These are phyloP conservation scores for Hylaea fasciaria DNA, from an alignment of 2,888 invertebrate genomes.

Conservation along the genomic window DNA sequence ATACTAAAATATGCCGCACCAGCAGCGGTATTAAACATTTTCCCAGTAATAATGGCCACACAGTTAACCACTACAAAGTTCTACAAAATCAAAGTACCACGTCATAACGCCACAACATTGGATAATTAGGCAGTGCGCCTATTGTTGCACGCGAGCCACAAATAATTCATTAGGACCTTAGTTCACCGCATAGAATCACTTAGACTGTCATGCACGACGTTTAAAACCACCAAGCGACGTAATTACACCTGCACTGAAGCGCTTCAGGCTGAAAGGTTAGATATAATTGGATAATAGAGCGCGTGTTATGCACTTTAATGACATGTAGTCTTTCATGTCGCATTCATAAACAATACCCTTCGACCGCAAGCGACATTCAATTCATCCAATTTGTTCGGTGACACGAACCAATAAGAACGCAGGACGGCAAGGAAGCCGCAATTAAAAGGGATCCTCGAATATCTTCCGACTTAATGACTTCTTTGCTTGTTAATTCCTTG, in stretches of 20 bases:
- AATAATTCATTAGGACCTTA: constrained; percentile 80
- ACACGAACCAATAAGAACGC: constrained; percentile 82
- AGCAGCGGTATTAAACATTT: constrained; percentile 26
- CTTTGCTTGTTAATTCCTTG: constrained; percentile 85
- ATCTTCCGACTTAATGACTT: constrained; percentile 84
- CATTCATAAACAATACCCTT: constrained; percentile 41
- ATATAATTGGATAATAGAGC: constrained; percentile 82
- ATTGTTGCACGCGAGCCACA: constrained; percentile 77
- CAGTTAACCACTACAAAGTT: constrained; percentile 37
- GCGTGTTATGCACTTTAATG: constrained; percentile 75
- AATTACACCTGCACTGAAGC: constrained; percentile 68
- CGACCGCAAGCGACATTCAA: constrained; percentile 62
- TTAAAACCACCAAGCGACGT: constrained; percentile 73
- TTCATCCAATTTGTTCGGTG: constrained; percentile 70
- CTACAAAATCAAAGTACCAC: constrained; percentile 51
- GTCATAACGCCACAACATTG: constrained; percentile 57
- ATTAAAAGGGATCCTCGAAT: constrained; percentile 83
- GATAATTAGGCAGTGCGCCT: constrained; percentile 66
- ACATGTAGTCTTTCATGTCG: constrained; percentile 66
- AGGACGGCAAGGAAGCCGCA: constrained; percentile 80
- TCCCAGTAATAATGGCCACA: constrained; percentile 25
- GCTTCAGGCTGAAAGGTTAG: constrained; percentile 78
- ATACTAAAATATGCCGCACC: constrained; percentile 3
- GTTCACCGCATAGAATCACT: constrained; percentile 78
- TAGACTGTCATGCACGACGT: constrained; percentile 79